Conservation (phyloP, 2,797 vertebrate species). For the Lindbergichthys nudifrons region DNA sequence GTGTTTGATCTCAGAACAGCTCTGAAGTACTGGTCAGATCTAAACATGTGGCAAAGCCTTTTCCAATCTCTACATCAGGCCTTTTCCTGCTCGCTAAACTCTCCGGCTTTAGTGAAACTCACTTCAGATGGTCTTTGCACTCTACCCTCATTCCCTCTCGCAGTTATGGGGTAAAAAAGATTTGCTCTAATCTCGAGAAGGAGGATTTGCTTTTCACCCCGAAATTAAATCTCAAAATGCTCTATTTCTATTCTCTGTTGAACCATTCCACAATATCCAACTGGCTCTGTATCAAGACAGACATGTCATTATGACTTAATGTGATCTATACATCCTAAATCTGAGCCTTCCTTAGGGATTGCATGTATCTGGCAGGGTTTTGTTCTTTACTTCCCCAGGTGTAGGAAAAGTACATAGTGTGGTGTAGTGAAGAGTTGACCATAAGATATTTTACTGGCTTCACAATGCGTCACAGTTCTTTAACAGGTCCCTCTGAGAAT, state of each 20-base stretch:
- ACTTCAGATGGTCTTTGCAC: slow-evolving; percentile 67
- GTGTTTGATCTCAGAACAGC: slow-evolving; percentile 62
- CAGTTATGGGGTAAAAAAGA: slow-evolving; percentile 3
- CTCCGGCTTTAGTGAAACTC: slow-evolving; percentile 63
- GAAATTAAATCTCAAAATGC: neutral
- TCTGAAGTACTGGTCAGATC: slow-evolving; percentile 41
- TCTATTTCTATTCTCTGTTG: slow-evolving; percentile 17
- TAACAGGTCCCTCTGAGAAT: slow-evolving; percentile 23
- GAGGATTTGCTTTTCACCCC: slow-evolving; percentile 18
- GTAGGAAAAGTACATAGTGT: slow-evolving; percentile 9
- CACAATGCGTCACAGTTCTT: slow-evolving; percentile 22
- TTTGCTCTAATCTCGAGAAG: slow-evolving; percentile 22
- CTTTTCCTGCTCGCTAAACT: slow-evolving; percentile 57
- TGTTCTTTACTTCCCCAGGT: neutral
- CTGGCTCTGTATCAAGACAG: slow-evolving; percentile 27
- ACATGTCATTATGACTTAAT: slow-evolving; percentile 30
- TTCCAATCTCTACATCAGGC: slow-evolving; percentile 40
- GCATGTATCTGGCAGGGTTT: slow-evolving; percentile 24
- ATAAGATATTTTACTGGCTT: slow-evolving; percentile 30
- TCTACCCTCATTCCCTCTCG: neutral
- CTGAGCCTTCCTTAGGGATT: slow-evolving; percentile 32
- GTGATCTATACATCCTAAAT: slow-evolving; percentile 27
- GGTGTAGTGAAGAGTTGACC: slow-evolving; percentile 6
- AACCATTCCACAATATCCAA: slow-evolving; percentile 19
- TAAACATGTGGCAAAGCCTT: slow-evolving; percentile 57